These are phyloP conservation scores for Eolophus roseicapilla DNA, from an alignment of 2,113 vertebrate species.

Conservation along the genomic window DNA sequence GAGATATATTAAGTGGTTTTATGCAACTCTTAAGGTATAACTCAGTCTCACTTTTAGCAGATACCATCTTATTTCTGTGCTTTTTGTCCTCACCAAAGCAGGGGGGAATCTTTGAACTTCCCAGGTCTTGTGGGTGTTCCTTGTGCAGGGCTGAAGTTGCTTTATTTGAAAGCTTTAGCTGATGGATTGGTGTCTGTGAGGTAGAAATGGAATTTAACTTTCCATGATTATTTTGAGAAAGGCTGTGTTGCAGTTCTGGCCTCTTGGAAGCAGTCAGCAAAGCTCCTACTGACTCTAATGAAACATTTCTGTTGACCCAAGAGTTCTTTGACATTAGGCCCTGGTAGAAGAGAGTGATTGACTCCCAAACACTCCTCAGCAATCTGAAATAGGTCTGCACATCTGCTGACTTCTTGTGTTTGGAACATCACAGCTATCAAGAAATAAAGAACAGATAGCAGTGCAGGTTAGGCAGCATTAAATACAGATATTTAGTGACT, in stretches of 20 bases:
- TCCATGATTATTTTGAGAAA: background rate
- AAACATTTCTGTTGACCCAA: accelerated
- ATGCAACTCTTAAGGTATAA: background rate
- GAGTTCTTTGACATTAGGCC: background rate
- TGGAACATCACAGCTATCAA: background rate
- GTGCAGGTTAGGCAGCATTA: background rate
- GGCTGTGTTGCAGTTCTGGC: background rate
- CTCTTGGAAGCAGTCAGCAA: background rate
- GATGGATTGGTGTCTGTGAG: background rate
- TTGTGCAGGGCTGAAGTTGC: background rate
- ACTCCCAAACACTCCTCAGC: background rate
- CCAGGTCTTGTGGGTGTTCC: background rate
- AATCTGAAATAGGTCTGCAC: background rate
- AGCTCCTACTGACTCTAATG: background rate
- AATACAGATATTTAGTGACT: background rate
- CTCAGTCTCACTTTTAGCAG: background rate
- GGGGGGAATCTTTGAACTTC: background rate
- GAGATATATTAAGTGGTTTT: background rate
- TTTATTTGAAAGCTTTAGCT: background rate
- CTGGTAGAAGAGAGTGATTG: background rate
- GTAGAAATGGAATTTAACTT: background rate
- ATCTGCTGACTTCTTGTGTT: background rate
- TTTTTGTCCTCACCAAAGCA: background rate
- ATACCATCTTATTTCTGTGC: background rate
- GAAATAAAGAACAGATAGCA: background rate